phyloP scores from a whole-genome alignment of 2,888 invertebrate species.

The Scrobipalpa costella region DNA sequence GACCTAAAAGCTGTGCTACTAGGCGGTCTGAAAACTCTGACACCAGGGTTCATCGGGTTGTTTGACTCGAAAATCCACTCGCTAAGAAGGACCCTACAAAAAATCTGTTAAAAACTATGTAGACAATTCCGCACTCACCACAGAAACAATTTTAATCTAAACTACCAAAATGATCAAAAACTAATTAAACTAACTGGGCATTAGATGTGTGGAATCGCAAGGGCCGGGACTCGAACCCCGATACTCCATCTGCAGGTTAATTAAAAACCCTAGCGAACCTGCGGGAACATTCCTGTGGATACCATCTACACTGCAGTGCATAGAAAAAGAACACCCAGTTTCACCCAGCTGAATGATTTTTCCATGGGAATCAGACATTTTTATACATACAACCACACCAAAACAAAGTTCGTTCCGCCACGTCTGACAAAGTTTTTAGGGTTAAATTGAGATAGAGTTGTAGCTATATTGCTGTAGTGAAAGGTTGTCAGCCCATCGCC shows the following conservation, averaged over 20 bases:
- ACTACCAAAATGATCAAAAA: constrained; percentile 21
- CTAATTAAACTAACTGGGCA: constrained; percentile 23
- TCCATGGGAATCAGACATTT: too few species aligned
- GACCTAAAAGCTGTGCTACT: too few species aligned
- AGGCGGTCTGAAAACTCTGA: too few species aligned
- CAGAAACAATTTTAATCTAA: constrained; percentile 7
- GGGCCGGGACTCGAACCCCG: constrained; percentile 23
- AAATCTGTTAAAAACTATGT: neutral
- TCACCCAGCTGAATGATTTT: neutral
- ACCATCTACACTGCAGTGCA: constrained; percentile 10
- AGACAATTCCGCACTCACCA: constrained; percentile 3
- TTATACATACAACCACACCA: too few species aligned
- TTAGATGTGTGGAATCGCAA: constrained; percentile 20
- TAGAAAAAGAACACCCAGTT: neutral
- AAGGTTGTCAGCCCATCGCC: too few species aligned
- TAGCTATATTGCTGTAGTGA: too few species aligned
- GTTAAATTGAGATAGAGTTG: too few species aligned
- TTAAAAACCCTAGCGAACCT: constrained; percentile 21
- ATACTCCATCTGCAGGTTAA: constrained; percentile 26
- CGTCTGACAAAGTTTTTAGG: too few species aligned
- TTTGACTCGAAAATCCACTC: too few species aligned
- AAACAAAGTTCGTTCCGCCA: too few species aligned
- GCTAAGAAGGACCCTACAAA: too few species aligned
- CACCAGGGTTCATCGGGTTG: too few species aligned
- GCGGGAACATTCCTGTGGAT: constrained; percentile 24